Evolutionary conservation across 2,888 invertebrate species (phyloP), one percentile per base, ranked within the genome.

Genomic region (Aquatica leii): DNA sequence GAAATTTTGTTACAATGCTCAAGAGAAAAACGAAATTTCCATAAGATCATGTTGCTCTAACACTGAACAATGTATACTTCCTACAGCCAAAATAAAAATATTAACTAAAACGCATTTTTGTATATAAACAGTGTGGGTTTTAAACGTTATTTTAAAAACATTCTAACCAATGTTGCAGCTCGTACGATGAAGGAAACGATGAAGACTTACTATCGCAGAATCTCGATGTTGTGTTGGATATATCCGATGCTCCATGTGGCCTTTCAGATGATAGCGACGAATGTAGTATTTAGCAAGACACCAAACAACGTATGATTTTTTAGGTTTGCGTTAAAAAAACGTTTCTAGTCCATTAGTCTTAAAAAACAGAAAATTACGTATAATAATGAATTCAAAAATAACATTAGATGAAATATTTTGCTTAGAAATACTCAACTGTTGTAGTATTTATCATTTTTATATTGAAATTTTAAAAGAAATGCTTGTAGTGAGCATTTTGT

Each of bases 131-230:
- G n/a, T n/a, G n/a, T n/a, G n/a, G n/a, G n/a, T n/a, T n/a, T n/a
- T n/a, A n/a, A n/a, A n/a, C n/a, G n/a, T n/a, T n/a, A n/a, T n/a
- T n/a, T n/a, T n/a, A n/a, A n/a, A n/a, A n/a, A n/a, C n/a, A n/a
- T 24, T 24, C 24, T 24, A 24, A 24, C 24, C 24, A 17, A 18
- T 12, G 82, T 86, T 81, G 46, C 85, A 88, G 88, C 87, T 87
- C 87, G 78, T 88, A 87, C 86, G 88, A 88, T 87, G 88, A 88
- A 80, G 87, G 86, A 43, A 88, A 86, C 71, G 75, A 75, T 21
- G 90, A 90, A 66, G 90, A 90, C 77, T 84, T 86, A 69, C 83
- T 90, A 67, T 89, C 90, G 65, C 88, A 88, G 69, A 89, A 89
- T 77, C 76, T 90, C 74, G 88, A 89, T 76, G 86, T 86, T 65